Base-by-base conservation (phyloP, 2,888 invertebrate genomes). In the Gisinianus flammeolus region DNA sequence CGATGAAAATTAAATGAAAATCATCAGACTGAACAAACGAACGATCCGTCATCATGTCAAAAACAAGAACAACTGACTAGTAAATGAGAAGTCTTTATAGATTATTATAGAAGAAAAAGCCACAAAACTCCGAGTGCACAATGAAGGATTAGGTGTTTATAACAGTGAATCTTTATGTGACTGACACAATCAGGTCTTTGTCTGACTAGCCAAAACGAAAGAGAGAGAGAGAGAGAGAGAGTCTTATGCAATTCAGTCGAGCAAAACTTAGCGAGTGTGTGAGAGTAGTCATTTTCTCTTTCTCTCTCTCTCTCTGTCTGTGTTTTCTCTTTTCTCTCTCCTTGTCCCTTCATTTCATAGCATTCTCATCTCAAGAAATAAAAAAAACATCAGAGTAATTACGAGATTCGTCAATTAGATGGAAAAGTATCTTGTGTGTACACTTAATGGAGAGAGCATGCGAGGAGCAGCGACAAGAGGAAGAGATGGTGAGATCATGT, bases 31-130 rank as follows among this genome's bases (percentile, higher is more conserved):
- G 71, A 58, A 71, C n/a, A 31, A 71, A 31, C 22, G 56, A 58
- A 64, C 64, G 64, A 73, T 73, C 73, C 33, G 73, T 73, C 73
- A 73, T 73, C 73, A 58, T 73, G 73, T 73, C 73, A 73, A 31
- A 71, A 71, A 52, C n/a, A 58, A 19, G 54, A 12, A 19, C 19
- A 54, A 19, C 6, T 6, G 44, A 16, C 12, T 35, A 8, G 35
- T 35, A 35, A 35, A 35, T 35, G 24, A 58, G 22, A 30, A 58
- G 24, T 19, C n/a, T 35, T 35, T 35, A 68, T 19, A 68, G 35
- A 19, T 35, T 68, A 10, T 33, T 24, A 5, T 58, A 62, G 24
- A 62, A 62, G 62, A 62, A n/a, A n/a, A 10, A 4, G 56, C 28
- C 52, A 54, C 5, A 28, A 33, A 31, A 69, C 31, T 24, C 24